phyloP scores from a whole-genome alignment of 2,797 vertebrate genomes.

The Limnodromus scolopaceus region DNA sequence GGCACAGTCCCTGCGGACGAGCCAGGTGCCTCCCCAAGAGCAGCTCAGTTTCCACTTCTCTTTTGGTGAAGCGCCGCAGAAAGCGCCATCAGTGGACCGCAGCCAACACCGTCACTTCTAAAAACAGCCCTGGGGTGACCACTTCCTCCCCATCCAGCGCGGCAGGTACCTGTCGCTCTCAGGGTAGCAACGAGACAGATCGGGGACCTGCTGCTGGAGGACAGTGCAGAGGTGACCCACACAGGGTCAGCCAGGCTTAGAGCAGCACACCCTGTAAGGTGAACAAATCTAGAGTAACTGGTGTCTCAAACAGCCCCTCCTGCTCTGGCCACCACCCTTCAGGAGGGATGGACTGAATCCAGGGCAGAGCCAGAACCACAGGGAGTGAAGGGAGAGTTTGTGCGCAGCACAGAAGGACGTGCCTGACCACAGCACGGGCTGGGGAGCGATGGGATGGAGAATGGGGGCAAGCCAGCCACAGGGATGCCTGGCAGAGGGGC shows the following conservation, averaged over 20 bases:
- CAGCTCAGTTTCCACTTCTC: neutral
- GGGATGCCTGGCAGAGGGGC: neutral
- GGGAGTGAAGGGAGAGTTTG: neutral
- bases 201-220: neutral
- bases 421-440: rapidly evolving
- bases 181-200: neutral
- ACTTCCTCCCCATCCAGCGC: neutral
- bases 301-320: neutral
- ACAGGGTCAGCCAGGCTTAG: neutral
- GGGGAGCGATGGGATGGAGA: neutral
- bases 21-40: neutral
- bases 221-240: neutral
- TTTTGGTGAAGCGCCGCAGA: neutral
- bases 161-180: neutral
- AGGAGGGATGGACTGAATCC: neutral
- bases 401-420: neutral
- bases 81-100: neutral
- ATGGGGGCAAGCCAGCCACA: rapidly evolving
- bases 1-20: neutral
- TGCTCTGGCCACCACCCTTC: neutral
- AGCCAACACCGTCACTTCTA: rapidly evolving
- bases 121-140: neutral
- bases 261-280: rapidly evolving
- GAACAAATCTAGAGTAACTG: neutral
- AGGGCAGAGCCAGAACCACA: neutral